Evolutionary conservation across 2,113 vertebrate genomes (phyloP).

Genomic region (Cheilinus undulatus): DNA sequence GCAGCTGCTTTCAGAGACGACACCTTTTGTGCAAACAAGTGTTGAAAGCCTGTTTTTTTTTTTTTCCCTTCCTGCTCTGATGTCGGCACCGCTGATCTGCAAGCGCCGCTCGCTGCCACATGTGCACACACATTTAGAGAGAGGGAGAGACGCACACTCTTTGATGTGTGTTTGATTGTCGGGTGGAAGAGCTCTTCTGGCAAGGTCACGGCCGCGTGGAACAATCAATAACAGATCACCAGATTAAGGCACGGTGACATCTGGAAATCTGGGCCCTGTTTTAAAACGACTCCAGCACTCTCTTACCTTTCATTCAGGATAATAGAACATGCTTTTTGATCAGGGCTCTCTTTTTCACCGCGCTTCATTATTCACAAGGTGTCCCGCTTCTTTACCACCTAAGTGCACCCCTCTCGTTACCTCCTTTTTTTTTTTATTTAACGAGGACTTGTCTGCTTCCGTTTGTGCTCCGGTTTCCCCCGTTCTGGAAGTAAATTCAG

Average conservation of each 20-base stretch:
- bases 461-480: slow-evolving; percentile 32
- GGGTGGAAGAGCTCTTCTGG: slow-evolving; percentile 79
- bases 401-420: slow-evolving; percentile 38
- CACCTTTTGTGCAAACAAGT: slow-evolving; percentile 77
- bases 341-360: slow-evolving; percentile 47
- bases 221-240: slow-evolving; percentile 82
- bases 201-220: slow-evolving; percentile 75
- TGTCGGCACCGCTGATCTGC: slow-evolving; percentile 57
- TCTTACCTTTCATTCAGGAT: slow-evolving; percentile 61
- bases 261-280: slow-evolving; percentile 65
- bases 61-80: slow-evolving; percentile 55
- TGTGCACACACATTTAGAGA: slow-evolving; percentile 28
- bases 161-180: slow-evolving; percentile 80
- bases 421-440: slow-evolving; percentile 33
- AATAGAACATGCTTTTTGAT: slow-evolving; percentile 80
- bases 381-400: slow-evolving; percentile 62
- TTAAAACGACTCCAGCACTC: background rate
- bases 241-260: slow-evolving; percentile 80
- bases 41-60: slow-evolving; percentile 70
- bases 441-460: slow-evolving; percentile 64
- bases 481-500: slow-evolving; percentile 67
- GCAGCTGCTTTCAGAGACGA: slow-evolving; percentile 67
- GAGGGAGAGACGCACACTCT: slow-evolving; percentile 39
- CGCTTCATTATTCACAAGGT: slow-evolving; percentile 73
- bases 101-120: slow-evolving; percentile 16